Evolutionary conservation across 2,113 vertebrate genomes (phyloP).

Genomic region (Coracopsis vasa): DNA sequence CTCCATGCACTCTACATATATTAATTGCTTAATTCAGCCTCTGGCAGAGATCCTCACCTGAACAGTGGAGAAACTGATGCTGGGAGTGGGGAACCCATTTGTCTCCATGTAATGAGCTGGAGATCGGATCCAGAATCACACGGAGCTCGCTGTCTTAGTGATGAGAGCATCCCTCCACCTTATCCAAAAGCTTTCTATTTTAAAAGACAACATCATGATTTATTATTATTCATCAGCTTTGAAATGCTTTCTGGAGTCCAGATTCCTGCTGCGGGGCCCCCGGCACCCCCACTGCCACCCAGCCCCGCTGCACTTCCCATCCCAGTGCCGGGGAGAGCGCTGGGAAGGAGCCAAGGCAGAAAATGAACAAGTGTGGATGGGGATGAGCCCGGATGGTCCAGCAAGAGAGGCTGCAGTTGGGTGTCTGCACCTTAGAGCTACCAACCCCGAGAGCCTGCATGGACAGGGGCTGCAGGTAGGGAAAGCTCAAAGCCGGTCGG

Average conservation of each 20-base stretch:
- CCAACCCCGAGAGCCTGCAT: accelerated
- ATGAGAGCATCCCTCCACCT: background rate
- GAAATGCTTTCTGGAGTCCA: background rate
- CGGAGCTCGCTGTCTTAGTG: background rate
- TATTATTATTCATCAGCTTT: background rate
- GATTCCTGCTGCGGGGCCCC: accelerated
- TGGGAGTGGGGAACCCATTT: background rate
- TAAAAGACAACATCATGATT: background rate
- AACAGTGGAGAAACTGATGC: background rate
- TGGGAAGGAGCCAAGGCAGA: background rate
- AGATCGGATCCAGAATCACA: background rate
- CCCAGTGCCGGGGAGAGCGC: accelerated
- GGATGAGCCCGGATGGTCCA: accelerated
- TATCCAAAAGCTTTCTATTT: background rate
- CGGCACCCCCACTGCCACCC: accelerated
- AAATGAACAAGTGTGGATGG: background rate
- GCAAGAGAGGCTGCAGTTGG: accelerated
- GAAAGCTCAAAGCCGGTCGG: background rate
- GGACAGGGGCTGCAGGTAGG: background rate
- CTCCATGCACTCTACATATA: background rate
- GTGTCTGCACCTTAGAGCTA: background rate
- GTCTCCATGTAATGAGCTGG: background rate
- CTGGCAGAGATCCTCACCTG: constrained; percentile 16
- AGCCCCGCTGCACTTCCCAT: accelerated
- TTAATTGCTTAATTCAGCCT: constrained; percentile 18